Evolutionary conservation across 2,113 vertebrate genomes (phyloP).

Genomic region (Shinisaurus crocodilurus): DNA sequence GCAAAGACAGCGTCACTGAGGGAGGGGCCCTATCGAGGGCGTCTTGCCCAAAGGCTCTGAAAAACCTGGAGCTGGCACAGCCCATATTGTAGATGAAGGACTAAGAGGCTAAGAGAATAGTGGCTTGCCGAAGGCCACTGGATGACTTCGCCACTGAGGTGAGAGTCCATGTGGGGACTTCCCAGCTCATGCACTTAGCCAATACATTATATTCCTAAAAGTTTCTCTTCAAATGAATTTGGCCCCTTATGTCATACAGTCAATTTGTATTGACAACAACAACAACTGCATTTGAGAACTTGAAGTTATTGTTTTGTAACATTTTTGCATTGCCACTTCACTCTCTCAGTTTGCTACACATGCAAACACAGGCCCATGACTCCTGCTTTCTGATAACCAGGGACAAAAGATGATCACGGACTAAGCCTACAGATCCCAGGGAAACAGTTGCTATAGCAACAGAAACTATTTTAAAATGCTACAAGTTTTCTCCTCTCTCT

Average conservation of each 20-base stretch:
- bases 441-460: conserved; percentile 66
- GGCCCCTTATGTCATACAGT: neutral
- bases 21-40: too few relatives aligned
- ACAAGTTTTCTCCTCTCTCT: conserved; percentile 55
- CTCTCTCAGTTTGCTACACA: neutral
- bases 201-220: neutral
- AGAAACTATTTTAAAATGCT: conserved; percentile 55
- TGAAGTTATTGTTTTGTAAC: neutral
- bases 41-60: too few relatives aligned
- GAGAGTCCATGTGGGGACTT: neutral
- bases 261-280: conserved; percentile 22
- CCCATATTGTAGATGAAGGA: neutral
- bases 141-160: too few relatives aligned
- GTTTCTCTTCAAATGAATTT: neutral
- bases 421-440: conserved; percentile 31
- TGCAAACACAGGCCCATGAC: conserved; percentile 10
- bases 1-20: too few relatives aligned
- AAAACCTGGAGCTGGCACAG: too few relatives aligned
- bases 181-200: neutral
- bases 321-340: neutral
- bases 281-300: conserved; percentile 3
- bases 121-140: neutral
- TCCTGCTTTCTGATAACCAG: conserved; percentile 39
- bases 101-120: neutral
- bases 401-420: conserved; percentile 63